Conservation (phyloP, 2,888 invertebrate genomes). For the Aquatica leii region DNA sequence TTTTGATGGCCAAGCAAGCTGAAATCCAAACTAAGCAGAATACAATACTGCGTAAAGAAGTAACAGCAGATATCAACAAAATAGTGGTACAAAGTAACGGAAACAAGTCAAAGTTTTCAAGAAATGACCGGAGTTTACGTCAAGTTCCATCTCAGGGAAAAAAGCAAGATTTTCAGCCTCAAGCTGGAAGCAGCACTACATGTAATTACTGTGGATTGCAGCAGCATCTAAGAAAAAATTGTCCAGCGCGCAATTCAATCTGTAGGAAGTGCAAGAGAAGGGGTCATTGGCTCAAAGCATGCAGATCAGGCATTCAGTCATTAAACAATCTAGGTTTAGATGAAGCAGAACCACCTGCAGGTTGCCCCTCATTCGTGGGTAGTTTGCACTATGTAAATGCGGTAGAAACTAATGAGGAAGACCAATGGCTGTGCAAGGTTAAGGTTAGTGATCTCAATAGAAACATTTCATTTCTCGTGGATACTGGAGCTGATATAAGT, state of each 20-base stretch:
- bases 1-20: too few relatives aligned
- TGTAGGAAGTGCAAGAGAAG: not conserved
- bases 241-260: not conserved
- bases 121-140: too few relatives aligned
- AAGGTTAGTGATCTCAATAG: not conserved
- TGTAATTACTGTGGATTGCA: not conserved
- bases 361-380: not conserved
- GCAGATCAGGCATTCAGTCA: not conserved
- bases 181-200: not conserved
- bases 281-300: not conserved
- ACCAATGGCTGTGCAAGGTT: not conserved
- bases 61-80: too few relatives aligned
- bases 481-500: constrained; percentile 9
- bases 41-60: too few relatives aligned
- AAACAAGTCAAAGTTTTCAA: too few relatives aligned
- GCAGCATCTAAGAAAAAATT: not conserved
- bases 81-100: too few relatives aligned
- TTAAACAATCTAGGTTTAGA: not conserved
- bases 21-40: too few relatives aligned
- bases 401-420: not conserved
- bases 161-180: too few relatives aligned
- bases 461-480: not conserved
- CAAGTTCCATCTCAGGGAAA: too few relatives aligned
- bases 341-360: not conserved
- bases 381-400: not conserved